A percentile compares a stretch with the other conserved stretches of the same genome.
Evolutionary conservation across 2,888 invertebrate species (phyloP).

Genomic region (Pristionchus maxplancki): DNA sequence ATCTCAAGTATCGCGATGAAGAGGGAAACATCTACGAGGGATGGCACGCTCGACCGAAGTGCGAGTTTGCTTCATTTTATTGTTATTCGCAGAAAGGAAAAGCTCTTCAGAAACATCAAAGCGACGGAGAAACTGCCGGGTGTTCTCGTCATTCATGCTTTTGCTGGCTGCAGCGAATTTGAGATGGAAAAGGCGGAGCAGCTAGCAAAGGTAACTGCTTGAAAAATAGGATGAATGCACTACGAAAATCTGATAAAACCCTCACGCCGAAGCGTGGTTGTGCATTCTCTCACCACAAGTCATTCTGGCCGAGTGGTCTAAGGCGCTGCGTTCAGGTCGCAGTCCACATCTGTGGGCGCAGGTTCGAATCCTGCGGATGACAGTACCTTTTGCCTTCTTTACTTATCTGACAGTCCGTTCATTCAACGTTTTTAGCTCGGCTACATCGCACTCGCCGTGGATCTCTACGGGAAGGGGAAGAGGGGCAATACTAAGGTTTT

Average conservation of each 20-base stretch:
- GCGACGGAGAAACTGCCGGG: constrained; percentile 58
- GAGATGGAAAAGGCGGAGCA: constrained; percentile 65
- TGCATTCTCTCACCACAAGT: too few relatives aligned
- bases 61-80: neutral
- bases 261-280: too few relatives aligned
- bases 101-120: neutral
- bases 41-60: neutral
- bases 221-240: too few relatives aligned
- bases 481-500: constrained; percentile 57
- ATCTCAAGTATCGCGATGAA: neutral
- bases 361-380: constrained; percentile 63
- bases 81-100: too few relatives aligned
- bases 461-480: constrained; percentile 74
- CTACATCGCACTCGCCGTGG: constrained; percentile 71
- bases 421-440: constrained; percentile 61
- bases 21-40: neutral
- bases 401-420: too few relatives aligned
- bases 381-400: neutral
- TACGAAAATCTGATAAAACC: too few relatives aligned
- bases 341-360: constrained; percentile 81
- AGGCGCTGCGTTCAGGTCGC: constrained; percentile 88
- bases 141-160: constrained; percentile 70
- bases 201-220: constrained; percentile 60
- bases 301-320: constrained; percentile 82
- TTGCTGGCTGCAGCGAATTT: constrained; percentile 67